phyloP scores from a whole-genome alignment of 92 coral and sea anemone species.

The Umimayanthus chanpuru region DNA sequence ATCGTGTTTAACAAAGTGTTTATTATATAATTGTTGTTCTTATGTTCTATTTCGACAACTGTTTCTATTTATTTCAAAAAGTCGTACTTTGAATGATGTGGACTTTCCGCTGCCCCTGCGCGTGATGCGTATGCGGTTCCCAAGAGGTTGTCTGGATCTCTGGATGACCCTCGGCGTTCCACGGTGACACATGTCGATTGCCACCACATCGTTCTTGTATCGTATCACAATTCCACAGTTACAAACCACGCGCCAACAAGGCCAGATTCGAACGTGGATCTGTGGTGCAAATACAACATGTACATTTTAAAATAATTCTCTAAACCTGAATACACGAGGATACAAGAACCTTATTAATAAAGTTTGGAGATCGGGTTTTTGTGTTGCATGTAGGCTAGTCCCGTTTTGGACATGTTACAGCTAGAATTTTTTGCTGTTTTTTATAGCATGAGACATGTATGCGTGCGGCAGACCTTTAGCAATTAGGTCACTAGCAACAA shows the following conservation, averaged over 20 bases:
- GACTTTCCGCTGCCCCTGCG: constrained; percentile 69
- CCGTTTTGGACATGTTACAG: too few species aligned
- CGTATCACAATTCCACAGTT: constrained; percentile 90
- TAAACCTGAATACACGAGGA: neutral
- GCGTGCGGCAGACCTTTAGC: too few species aligned
- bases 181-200: constrained; percentile 84
- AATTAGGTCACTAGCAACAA: too few species aligned
- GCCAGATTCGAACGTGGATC: constrained; percentile 92
- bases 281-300: neutral
- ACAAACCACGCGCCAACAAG: constrained; percentile 90
- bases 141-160: constrained; percentile 70
- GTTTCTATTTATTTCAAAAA: neutral
- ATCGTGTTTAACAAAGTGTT: too few species aligned
- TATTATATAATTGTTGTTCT: too few species aligned
- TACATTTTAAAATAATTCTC: neutral
- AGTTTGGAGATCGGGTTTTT: too few species aligned
- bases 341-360: too few species aligned
- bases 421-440: too few species aligned
- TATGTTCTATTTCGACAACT: too few species aligned
- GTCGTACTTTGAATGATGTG: constrained; percentile 69
- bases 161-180: constrained; percentile 78
- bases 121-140: constrained; percentile 66
- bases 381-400: too few species aligned
- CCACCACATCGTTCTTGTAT: constrained; percentile 77
- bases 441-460: too few species aligned